Evolutionary conservation across 2,113 vertebrate species (phyloP).

Genomic region (Baryphthengus martii): DNA sequence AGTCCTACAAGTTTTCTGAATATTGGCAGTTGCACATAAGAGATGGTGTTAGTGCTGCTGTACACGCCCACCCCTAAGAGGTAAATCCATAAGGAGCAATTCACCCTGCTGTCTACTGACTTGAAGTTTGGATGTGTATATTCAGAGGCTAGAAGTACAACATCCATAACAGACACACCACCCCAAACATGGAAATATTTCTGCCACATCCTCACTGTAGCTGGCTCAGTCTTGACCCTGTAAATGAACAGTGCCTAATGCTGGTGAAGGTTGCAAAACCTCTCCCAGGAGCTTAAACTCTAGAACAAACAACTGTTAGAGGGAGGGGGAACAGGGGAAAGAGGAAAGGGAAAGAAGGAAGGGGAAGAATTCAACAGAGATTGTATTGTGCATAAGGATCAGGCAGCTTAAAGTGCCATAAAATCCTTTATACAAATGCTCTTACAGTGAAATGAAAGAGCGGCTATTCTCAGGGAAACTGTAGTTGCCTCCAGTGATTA

Average conservation of each 20-base stretch:
- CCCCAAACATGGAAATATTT: not conserved
- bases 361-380: not conserved
- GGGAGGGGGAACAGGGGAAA: not conserved
- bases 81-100: not conserved
- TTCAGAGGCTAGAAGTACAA: not conserved
- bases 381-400: not conserved
- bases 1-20: not conserved
- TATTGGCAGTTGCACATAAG: not conserved
- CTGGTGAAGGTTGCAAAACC: not conserved
- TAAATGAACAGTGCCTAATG: not conserved
- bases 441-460: not conserved
- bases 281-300: not conserved
- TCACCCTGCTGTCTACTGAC: not conserved
- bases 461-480: not conserved
- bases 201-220: not conserved
- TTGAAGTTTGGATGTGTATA: not conserved
- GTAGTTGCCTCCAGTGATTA: not conserved
- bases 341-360: not conserved
- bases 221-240: not conserved
- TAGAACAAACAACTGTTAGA: not conserved
- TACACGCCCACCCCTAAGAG: not conserved
- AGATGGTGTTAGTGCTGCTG: not conserved
- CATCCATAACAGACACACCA: not conserved
- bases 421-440: constrained; percentile 5
- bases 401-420: constrained; percentile 2